A percentile compares a stretch with the other conserved stretches of the same genome.
Conservation (phyloP, 2,797 vertebrate genomes). For the Melanotaenia pygmaea region DNA sequence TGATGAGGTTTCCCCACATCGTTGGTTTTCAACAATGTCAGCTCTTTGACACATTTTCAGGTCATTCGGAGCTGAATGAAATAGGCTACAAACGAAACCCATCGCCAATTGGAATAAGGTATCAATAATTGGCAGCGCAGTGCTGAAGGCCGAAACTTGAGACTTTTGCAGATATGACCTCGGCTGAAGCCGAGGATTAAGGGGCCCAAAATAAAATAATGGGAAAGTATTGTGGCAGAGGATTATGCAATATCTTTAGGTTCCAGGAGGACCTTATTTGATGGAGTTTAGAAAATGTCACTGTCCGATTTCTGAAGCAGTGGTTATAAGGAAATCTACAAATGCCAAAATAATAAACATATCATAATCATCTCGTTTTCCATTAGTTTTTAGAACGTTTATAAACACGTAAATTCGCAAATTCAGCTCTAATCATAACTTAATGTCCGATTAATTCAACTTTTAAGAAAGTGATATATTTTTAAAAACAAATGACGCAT, state of each 20-base stretch:
- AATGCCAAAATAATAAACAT: not conserved
- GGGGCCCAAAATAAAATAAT: constrained; percentile 57
- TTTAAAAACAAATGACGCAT: constrained; percentile 28
- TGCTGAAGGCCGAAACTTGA: constrained; percentile 45
- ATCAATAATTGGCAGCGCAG: constrained; percentile 72
- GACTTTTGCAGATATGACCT: constrained; percentile 74
- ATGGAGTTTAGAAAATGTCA: constrained; percentile 33
- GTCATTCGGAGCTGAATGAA: constrained; percentile 74
- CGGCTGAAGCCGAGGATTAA: constrained; percentile 68
- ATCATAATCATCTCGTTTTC: constrained; percentile 2
- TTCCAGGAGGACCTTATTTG: constrained; percentile 45
- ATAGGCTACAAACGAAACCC: constrained; percentile 78
- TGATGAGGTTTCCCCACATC: constrained; percentile 79
- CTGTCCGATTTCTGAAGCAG: not conserved
- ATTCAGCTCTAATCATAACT: constrained; percentile 4
- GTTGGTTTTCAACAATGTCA: constrained; percentile 80
- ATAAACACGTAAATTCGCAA: not conserved
- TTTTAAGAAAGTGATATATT: constrained; percentile 20
- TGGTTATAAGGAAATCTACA: not conserved
- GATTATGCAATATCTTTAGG: constrained; percentile 76
- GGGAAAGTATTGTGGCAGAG: constrained; percentile 68
- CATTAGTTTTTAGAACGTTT: not conserved
- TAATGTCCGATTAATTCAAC: constrained; percentile 38
- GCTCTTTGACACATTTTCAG: constrained; percentile 75
- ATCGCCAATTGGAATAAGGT: constrained; percentile 73